Percentiles rank a stretch among this genome's conserved stretches.
Evolutionary conservation across 2,888 invertebrate genomes (phyloP).

Genomic region (Choristoneura rosaceana): DNA sequence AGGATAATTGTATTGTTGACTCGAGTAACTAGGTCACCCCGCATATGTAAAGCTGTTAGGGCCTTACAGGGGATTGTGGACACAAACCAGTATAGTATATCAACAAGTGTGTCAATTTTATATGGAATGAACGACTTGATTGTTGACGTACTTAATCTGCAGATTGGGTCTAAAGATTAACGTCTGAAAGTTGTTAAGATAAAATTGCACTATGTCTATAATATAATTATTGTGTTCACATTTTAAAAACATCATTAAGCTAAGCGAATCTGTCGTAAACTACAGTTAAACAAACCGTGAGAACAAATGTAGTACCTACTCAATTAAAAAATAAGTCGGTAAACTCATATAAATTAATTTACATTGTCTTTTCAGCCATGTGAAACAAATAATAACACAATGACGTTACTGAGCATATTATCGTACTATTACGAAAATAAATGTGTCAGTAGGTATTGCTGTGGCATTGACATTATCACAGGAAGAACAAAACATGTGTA

Average conservation of each 20-base stretch:
- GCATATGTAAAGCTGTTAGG: not conserved
- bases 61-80: not conserved
- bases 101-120: conserved; percentile 1
- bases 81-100: not conserved
- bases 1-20: not conserved
- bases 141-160: not conserved
- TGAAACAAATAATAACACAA: not conserved
- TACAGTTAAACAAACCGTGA: too few relatives aligned
- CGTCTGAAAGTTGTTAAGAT: too few relatives aligned
- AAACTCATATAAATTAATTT: not conserved
- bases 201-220: too few relatives aligned
- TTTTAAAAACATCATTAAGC: too few relatives aligned
- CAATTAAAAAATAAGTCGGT: not conserved
- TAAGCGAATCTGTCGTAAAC: too few relatives aligned
- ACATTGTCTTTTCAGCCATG: not conserved
- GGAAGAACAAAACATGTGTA: conserved; percentile 28
- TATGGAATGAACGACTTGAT: not conserved
- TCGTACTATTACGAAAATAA: conserved; percentile 14
- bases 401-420: conserved; percentile 46
- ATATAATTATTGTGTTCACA: too few relatives aligned
- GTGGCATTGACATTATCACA: conserved; percentile 49
- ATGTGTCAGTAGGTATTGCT: conserved; percentile 19
- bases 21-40: conserved; percentile 2
- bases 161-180: not conserved
- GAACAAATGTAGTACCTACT: not conserved